Percentiles rank a stretch among this genome's conserved stretches.
phyloP scores from a whole-genome alignment of 2,797 vertebrate species.

The Falco berigora region DNA sequence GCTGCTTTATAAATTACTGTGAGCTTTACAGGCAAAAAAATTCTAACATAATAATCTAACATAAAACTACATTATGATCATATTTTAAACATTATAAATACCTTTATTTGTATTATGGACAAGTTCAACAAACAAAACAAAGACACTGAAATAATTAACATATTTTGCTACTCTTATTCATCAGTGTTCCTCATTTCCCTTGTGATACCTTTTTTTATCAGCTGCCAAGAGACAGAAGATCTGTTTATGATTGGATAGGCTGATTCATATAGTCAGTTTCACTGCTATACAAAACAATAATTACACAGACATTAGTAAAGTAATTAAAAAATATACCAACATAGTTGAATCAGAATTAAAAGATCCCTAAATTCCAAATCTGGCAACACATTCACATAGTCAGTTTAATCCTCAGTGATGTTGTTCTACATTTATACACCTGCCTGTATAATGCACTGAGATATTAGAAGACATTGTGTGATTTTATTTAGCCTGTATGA shows the following conservation, averaged over 20 bases:
- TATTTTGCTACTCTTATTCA: not conserved
- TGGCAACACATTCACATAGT: not conserved
- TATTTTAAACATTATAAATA: not conserved
- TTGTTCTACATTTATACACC: not conserved
- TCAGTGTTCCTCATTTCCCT: not conserved
- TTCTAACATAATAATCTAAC: not conserved
- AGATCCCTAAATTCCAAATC: not conserved
- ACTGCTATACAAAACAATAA: not conserved
- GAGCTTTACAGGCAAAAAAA: not conserved
- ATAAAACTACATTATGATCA: not conserved
- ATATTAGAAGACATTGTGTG: not conserved
- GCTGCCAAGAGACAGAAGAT: not conserved
- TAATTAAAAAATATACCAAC: not conserved
- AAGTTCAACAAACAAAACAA: not conserved
- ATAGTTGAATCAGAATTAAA: not conserved
- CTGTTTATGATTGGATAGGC: not conserved
- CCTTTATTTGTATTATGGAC: not conserved
- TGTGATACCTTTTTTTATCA: not conserved
- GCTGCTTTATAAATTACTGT: not conserved
- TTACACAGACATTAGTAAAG: not conserved
- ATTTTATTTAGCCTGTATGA: not conserved
- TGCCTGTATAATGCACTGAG: not conserved
- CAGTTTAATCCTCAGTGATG: not conserved
- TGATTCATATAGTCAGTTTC: not conserved
- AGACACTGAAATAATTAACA: not conserved